Evolutionary conservation across 2,888 invertebrate genomes (phyloP), one percentile per base, ranked within the genome.

Genomic region (Pseudococcus viburni): DNA sequence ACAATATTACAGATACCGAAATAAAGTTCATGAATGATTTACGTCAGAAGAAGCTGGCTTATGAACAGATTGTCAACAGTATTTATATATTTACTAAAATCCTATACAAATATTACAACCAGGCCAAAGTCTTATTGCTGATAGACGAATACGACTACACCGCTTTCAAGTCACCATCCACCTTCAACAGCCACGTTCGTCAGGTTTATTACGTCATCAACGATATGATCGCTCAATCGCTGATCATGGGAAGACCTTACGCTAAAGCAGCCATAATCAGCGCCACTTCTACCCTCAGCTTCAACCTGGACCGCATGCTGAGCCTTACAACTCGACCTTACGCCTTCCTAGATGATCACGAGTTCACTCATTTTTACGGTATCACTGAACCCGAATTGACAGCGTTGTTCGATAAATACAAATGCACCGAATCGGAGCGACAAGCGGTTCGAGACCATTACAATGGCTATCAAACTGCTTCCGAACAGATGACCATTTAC

Each of bases 121-220:
- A 33, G 15, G 33, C 73, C 33, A 73, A 73, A 17, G 73, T 73
- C 26, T 17, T 73, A 9, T 33, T 73, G 17, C 8, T 73, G 6
- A 73, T 73, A 12, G 73, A 73, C 73, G 33, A 73, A 39, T 73
- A 73, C 73, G 73, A 73, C 73, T 73, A 73, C 17, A 33, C 73
- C 7, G 73, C 73, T 17, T 73, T 33, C 17, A 73, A 73, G 33
- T 33, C 73, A 33, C 33, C 73, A 0, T 9, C 73, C 17, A 73
- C 73, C 12, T 5, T 15, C 15, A 15, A 73, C 73, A 73, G 73
- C 33, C 33, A 73, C 17, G 73, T 8, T 19, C 26, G 2, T 0
- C 1, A 11, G 0, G 73, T 73, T 6, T 73, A 33, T 19, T 17
- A 26, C 15, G 15, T 73, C 15, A 73, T 73, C 73, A 73, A 73